These are phyloP conservation scores for Ctenomys sociabilis DNA, from an alignment of 2,113 vertebrate genomes.

Conservation along the genomic window DNA sequence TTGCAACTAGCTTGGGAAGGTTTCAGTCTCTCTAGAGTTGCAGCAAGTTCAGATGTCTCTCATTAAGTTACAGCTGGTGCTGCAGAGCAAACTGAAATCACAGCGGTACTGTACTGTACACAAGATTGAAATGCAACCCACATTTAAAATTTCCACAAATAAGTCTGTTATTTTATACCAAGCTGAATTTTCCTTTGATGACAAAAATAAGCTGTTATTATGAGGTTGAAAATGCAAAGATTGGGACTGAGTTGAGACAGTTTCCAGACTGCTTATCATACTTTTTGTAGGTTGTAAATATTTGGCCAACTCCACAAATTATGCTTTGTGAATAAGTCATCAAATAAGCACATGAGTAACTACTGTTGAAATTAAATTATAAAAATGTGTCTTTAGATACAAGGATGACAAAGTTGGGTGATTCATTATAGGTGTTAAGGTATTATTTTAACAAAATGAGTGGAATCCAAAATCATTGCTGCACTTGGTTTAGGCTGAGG, in stretches of 20 bases:
- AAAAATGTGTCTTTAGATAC: slow-evolving; percentile 30
- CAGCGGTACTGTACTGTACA: background rate
- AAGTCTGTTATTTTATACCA: slow-evolving; percentile 71
- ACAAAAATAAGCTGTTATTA: slow-evolving; percentile 72
- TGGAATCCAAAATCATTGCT: background rate
- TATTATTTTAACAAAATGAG: slow-evolving; percentile 32
- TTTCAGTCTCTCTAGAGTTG: background rate
- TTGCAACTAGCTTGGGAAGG: background rate
- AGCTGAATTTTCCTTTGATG: slow-evolving; percentile 71
- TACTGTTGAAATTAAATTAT: slow-evolving; percentile 58
- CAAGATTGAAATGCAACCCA: slow-evolving; percentile 21
- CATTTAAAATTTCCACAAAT: slow-evolving; percentile 63
- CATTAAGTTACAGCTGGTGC: slow-evolving; percentile 60
- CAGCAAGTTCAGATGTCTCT: slow-evolving; percentile 57
- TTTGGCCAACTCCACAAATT: slow-evolving; percentile 59
- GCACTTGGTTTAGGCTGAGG: slow-evolving; percentile 2
- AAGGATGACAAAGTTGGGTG: background rate
- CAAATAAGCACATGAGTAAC: slow-evolving; percentile 10
- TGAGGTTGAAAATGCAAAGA: slow-evolving; percentile 69
- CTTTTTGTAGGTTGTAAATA: slow-evolving; percentile 69
- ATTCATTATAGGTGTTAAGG: slow-evolving; percentile 40
- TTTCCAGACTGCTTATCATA: slow-evolving; percentile 61
- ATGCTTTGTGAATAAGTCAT: slow-evolving; percentile 48
- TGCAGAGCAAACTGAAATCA: slow-evolving; percentile 2
- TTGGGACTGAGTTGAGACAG: slow-evolving; percentile 53